These are phyloP conservation scores for Pagrus major DNA, from an alignment of 2,113 vertebrate species.

Conservation along the genomic window DNA sequence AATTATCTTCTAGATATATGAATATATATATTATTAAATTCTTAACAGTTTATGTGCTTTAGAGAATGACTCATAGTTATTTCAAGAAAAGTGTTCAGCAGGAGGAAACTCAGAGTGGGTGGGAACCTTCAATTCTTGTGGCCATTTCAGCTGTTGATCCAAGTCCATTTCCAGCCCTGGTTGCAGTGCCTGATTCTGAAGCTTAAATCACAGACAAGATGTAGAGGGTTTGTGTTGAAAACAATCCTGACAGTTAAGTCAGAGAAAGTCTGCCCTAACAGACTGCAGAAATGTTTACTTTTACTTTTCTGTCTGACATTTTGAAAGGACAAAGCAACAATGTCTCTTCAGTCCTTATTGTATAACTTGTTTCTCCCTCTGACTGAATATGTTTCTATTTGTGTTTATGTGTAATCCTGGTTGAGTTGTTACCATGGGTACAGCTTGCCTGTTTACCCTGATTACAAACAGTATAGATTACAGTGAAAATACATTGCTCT, in stretches of 20 bases:
- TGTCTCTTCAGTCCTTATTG: neutral
- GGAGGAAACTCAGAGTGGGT: neutral
- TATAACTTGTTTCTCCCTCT: no score
- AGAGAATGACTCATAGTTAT: neutral
- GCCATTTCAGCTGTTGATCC: neutral
- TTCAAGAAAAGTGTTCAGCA: neutral
- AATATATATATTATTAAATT: neutral
- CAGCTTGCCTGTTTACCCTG: no score
- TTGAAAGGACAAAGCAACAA: neutral
- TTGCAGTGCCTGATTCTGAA: neutral
- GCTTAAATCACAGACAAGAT: neutral
- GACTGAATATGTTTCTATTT: no score
- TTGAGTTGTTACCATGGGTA: no score
- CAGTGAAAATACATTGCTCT: no score
- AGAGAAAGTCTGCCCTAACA: neutral
- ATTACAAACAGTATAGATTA: no score
- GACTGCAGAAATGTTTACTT: neutral
- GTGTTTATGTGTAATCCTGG: no score
- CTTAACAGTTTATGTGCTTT: neutral
- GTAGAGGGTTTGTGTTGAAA: neutral
- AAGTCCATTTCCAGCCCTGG: neutral
- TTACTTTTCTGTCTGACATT: constrained; percentile 6
- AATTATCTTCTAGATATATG: neutral
- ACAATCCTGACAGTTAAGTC: constrained; percentile 1
- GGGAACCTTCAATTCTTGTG: constrained; percentile 10